Evolutionary conservation across 2,797 vertebrate genomes (phyloP).

Genomic region (Melanotaenia parkinsoni): DNA sequence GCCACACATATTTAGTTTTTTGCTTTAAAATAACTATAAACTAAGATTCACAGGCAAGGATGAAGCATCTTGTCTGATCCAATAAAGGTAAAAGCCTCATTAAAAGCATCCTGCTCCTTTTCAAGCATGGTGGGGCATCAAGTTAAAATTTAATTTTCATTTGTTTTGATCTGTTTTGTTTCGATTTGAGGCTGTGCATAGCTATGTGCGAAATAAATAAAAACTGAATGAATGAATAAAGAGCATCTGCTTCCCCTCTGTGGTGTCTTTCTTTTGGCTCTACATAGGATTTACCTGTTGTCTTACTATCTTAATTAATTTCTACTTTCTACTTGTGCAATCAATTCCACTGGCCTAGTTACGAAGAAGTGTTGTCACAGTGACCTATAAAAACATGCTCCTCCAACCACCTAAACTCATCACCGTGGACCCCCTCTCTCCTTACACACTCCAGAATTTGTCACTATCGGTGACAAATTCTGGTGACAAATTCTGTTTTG

Average conservation of each 20-base stretch:
- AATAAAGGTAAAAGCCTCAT: neutral
- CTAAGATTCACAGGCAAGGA: neutral
- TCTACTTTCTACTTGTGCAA: conserved; percentile 46
- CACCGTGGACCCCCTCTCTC: conserved; percentile 17
- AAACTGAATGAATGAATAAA: neutral
- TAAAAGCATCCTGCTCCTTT: too few species aligned
- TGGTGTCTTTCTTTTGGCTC: conserved; percentile 15
- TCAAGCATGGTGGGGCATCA: too few species aligned
- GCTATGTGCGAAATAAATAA: too few species aligned
- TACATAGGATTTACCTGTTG: conserved; percentile 7
- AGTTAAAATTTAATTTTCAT: too few species aligned
- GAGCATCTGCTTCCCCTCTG: conserved; percentile 6
- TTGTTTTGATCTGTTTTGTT: too few species aligned
- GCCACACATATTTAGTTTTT: neutral
- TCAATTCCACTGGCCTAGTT: conserved; percentile 69
- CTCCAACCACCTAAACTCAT: conserved; percentile 30
- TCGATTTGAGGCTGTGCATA: too few species aligned
- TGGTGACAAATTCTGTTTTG: conserved; percentile 15
- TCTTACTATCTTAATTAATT: conserved; percentile 38
- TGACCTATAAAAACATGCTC: conserved; percentile 68
- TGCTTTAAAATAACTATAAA: neutral
- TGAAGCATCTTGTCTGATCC: neutral
- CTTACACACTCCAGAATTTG: too few species aligned
- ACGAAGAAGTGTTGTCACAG: conserved; percentile 57
- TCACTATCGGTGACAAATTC: neutral